A percentile compares a stretch with the other conserved stretches of the same genome.
Conservation (phyloP, 2,113 vertebrate genomes). For the Sapajus apella region DNA sequence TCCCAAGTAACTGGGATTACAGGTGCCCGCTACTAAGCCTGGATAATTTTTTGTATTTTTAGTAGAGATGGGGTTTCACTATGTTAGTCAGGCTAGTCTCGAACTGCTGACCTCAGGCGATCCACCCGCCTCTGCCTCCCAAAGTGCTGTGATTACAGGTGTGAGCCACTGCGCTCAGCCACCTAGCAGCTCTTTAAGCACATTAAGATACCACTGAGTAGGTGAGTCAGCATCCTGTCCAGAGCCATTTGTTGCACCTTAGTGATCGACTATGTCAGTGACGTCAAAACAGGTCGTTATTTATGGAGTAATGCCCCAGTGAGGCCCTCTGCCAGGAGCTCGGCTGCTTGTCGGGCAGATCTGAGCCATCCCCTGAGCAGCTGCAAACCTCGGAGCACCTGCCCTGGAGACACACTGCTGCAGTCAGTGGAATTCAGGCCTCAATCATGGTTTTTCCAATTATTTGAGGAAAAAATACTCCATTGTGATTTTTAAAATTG, state of each 20-base stretch:
- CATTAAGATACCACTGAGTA: not conserved
- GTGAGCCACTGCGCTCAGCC: too few species aligned
- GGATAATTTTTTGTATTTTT: too few species aligned
- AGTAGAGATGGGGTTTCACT: too few species aligned
- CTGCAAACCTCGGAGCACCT: not conserved
- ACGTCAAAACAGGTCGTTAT: constrained; percentile 16
- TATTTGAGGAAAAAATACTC: not conserved
- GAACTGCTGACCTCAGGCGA: too few species aligned
- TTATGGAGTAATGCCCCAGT: not conserved
- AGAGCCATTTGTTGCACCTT: constrained; percentile 13
- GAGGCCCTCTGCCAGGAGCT: not conserved
- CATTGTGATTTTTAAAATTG: not conserved
- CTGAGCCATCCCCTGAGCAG: not conserved
- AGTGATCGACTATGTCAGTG: not conserved
- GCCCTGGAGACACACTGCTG: not conserved
- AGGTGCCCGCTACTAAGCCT: too few species aligned
- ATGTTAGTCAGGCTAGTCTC: too few species aligned
- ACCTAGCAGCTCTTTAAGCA: constrained; percentile 5
- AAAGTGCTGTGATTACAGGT: too few species aligned
- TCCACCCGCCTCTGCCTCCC: too few species aligned
- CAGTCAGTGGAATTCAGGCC: not conserved
- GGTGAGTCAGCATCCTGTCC: constrained; percentile 5
- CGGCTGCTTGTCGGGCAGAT: not conserved
- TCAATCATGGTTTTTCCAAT: not conserved
- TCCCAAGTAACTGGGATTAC: too few species aligned